Evolutionary conservation across 2,113 vertebrate species (phyloP).

Genomic region (Protobothrops flavoviridis): DNA sequence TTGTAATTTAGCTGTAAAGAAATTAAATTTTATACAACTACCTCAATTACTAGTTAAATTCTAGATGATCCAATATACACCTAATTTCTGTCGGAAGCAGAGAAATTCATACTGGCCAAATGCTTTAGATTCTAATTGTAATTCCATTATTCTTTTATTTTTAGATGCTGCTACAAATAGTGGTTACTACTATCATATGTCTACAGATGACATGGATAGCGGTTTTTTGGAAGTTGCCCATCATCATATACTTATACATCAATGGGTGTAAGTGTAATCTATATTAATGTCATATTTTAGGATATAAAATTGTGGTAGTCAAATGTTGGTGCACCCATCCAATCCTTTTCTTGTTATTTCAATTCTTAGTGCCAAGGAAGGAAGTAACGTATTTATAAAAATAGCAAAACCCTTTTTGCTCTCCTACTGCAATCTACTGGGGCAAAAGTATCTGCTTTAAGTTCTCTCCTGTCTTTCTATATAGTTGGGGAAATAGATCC

Average conservation of each 20-base stretch:
- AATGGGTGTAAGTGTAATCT: constrained; percentile 76
- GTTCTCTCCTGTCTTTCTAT: not conserved
- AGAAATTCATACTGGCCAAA: not conserved
- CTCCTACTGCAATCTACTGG: not conserved
- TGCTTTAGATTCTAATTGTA: not conserved
- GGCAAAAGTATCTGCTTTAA: not conserved
- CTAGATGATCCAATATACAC: not conserved
- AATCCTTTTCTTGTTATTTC: not conserved
- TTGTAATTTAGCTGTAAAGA: not conserved
- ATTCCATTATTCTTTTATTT: constrained; percentile 15
- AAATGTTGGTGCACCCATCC: not conserved
- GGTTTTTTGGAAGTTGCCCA: constrained; percentile 74
- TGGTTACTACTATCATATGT: constrained; percentile 81
- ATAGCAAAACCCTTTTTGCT: not conserved
- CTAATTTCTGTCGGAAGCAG: not conserved
- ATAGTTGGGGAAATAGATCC: not conserved
- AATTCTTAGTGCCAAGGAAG: not conserved
- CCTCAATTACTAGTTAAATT: not conserved
- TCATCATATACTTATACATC: constrained; percentile 53
- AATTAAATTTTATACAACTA: not conserved
- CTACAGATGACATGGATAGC: constrained; percentile 79
- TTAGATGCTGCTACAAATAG: constrained; percentile 86
- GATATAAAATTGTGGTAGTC: not conserved
- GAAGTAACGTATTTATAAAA: not conserved
- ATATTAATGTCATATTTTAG: not conserved